Evolutionary conservation across 2,888 invertebrate species (phyloP).

Genomic region (Minunthozetes semirufus): DNA sequence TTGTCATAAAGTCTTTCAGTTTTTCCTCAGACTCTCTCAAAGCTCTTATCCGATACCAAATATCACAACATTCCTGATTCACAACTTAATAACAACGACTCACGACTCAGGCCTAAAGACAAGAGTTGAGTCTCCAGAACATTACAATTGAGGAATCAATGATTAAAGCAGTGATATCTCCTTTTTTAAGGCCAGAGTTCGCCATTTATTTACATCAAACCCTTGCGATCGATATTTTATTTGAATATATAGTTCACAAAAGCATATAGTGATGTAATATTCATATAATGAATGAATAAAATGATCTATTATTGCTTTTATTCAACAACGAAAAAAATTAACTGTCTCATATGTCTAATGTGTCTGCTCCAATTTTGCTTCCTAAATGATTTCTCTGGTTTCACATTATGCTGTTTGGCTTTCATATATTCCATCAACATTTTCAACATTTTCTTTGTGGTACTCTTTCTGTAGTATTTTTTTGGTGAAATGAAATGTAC

Average conservation of each 20-base stretch:
- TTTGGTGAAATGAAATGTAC: no score
- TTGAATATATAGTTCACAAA: not conserved
- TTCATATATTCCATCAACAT: no score
- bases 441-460: no score
- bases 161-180: not conserved
- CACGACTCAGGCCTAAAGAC: not conserved
- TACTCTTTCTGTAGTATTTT: no score
- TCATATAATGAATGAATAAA: conserved; percentile 5
- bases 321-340: not conserved
- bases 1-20: not conserved
- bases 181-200: not conserved
- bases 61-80: not conserved
- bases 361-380: not conserved
- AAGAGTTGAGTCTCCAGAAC: not conserved
- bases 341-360: not conserved
- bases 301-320: not conserved
- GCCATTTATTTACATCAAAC: not conserved
- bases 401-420: no score
- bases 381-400: no score
- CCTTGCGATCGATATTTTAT: not conserved
- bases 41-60: not conserved
- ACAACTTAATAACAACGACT: conserved; percentile 9
- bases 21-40: not conserved
- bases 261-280: not conserved
- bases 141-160: not conserved